Conservation (phyloP, 2,888 invertebrate species). For the Lydus trimaculatus region DNA sequence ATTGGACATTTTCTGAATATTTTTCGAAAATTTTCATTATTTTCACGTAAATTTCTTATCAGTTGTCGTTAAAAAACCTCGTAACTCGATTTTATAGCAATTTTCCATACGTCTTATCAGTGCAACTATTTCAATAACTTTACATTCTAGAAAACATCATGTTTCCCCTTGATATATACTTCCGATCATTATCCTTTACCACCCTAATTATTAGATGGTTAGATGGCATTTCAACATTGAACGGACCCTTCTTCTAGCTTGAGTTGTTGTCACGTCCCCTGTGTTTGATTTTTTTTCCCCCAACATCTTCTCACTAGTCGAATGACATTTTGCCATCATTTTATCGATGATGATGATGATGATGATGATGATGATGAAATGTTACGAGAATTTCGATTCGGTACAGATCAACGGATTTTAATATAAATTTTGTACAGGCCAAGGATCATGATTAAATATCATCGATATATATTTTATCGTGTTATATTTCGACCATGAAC, state of each 20-base stretch:
- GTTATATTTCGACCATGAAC: neutral
- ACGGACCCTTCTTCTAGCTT: neutral
- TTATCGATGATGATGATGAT: neutral
- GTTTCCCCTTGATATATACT: neutral
- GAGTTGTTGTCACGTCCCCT: neutral
- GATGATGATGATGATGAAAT: neutral
- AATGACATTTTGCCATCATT: neutral
- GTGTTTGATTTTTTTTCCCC: neutral
- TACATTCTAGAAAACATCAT: neutral
- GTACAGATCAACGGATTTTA: neutral
- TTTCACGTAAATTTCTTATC: neutral
- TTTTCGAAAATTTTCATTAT: neutral
- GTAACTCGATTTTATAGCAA: neutral
- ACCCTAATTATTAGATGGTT: constrained; percentile 5
- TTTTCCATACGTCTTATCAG: neutral
- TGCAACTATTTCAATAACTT: neutral
- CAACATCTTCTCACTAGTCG: neutral
- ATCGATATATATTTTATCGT: neutral
- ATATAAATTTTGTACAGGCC: constrained; percentile 2
- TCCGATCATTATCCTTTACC: constrained; percentile 7
- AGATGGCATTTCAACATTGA: constrained; percentile 4
- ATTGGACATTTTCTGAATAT: neutral
- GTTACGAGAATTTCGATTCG: neutral
- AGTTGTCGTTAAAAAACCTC: neutral
- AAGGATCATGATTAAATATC: neutral